Evolutionary conservation across 1,140 invertebrate species (phyloP), one percentile per base, ranked within the genome.

Genomic region (Ceratoteleas bidentatus): DNA sequence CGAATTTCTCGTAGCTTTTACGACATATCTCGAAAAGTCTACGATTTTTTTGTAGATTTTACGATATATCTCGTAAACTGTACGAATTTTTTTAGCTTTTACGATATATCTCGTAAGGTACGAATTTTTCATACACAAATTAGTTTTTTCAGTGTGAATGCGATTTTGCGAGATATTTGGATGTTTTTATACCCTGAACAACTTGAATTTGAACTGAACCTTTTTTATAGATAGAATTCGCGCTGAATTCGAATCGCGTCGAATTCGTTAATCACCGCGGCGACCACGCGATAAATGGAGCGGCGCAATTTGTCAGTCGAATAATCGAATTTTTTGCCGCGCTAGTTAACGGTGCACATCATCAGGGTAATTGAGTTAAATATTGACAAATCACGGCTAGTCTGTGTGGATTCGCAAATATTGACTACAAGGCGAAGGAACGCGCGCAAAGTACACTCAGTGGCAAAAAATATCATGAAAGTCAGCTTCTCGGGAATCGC

Each of bases 321-420:
- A 11, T 15, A n/a, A n/a, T 47, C 6, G 10, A 47, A 47, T 13
- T 6, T 13, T 47, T 47, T 47, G 45, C 10, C 10, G 6, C 13
- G 13, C 40, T 13, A 10, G 11, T n/a, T 13, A 47, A 14, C 13
- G 13, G 45, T 11, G 45, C 45, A 11, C 11, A 38, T 14, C 54
- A 36, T 14, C 10, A 36, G 14, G 10, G n/a, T n/a, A 13, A 62
- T 33, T n/a, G 15, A 50, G 13, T 60, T 47, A 60, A 60, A 62
- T 62, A 62, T 62, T 62, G 14, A 62, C 58, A 62, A 62, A 62
- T 50, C 24, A 24, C 24, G 33, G 13, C 34, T 33, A 14, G 11
- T 15, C 34, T 38, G 14, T 32, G 24, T 40, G 36, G 11, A 8
- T n/a, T 65, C 36, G 34, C 15, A 36, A 69, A 58, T 69, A 58